Percentiles rank a stretch among this genome's conserved stretches.
Conservation (phyloP, 2,797 vertebrate genomes). For the Lithobates pipiens region DNA sequence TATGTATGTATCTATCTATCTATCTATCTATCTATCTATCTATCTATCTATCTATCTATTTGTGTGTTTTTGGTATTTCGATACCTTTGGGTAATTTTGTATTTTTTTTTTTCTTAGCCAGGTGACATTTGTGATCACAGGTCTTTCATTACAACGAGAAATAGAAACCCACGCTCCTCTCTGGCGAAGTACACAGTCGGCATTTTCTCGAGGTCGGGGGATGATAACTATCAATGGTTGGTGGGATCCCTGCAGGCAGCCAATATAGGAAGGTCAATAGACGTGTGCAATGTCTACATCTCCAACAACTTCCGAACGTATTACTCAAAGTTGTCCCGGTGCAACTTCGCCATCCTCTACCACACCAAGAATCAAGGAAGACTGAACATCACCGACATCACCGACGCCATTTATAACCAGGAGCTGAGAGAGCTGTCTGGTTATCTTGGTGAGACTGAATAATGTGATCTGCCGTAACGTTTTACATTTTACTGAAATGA, state of each 20-base stretch:
- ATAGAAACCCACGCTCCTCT: too few species aligned
- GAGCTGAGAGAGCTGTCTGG: conserved; percentile 9
- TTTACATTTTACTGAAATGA: too few species aligned
- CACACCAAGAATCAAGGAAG: conserved; percentile 21
- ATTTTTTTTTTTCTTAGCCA: not conserved
- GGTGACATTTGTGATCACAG: not conserved
- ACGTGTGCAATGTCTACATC: conserved; percentile 2
- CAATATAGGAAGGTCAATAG: not conserved
- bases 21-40: too few species aligned
- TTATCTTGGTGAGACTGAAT: too few species aligned
- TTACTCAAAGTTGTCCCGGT: not conserved
- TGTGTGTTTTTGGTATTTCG: too few species aligned
- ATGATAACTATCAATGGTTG: conserved; percentile 23
- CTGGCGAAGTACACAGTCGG: not conserved
- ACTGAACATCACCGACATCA: conserved; percentile 36
- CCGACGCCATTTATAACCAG: conserved; percentile 19
- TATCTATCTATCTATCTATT: too few species aligned
- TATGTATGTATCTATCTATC: too few species aligned
- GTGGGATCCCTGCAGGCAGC: not conserved
- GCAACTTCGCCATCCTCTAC: conserved; percentile 38
- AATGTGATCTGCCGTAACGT: too few species aligned
- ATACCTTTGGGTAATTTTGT: not conserved
- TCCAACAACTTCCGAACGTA: not conserved
- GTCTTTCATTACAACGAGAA: not conserved
- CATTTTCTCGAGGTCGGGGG: conserved; percentile 34